Conservation (phyloP, 2,888 invertebrate genomes). For the Subacronicta megacephala region DNA sequence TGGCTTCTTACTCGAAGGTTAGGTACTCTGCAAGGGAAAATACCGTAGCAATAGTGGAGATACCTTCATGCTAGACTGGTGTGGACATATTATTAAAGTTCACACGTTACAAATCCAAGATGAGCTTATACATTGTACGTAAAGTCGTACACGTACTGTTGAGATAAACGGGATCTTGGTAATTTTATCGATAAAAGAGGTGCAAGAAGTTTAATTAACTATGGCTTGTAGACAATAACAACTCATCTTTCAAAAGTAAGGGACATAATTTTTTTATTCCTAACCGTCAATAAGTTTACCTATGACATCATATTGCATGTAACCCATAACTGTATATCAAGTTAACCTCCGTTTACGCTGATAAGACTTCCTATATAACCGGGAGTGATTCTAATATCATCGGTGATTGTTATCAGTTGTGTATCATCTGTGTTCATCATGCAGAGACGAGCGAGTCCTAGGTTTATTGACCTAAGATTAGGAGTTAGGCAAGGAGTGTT, state of each 20-base stretch:
- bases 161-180: slow-evolving; percentile 31
- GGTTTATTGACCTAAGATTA: slow-evolving; percentile 70
- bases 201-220: slow-evolving; percentile 40
- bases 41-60: slow-evolving; percentile 17
- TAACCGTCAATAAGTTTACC: slow-evolving; percentile 2
- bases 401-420: slow-evolving; percentile 56
- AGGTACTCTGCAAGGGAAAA: slow-evolving; percentile 18
- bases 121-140: slow-evolving; percentile 11
- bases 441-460: slow-evolving; percentile 69
- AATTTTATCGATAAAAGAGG: slow-evolving; percentile 25
- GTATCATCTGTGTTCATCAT: slow-evolving; percentile 43
- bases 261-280: slow-evolving; percentile 4
- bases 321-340: slow-evolving; percentile 17
- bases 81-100: slow-evolving; percentile 29
- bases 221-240: slow-evolving; percentile 24
- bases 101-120: slow-evolving; percentile 23
- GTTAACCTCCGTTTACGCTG: slow-evolving; percentile 40
- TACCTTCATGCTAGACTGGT: slow-evolving; percentile 20
- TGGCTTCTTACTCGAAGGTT: slow-evolving; percentile 23
- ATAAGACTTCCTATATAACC: slow-evolving; percentile 49
- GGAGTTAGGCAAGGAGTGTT: slow-evolving; percentile 76
- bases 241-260: slow-evolving; percentile 10
- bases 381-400: slow-evolving; percentile 35
- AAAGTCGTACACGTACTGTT: slow-evolving; percentile 4
- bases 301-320: slow-evolving; percentile 12